Evolutionary conservation across 2,888 invertebrate species (phyloP).

Genomic region (Cosmia pyralina): DNA sequence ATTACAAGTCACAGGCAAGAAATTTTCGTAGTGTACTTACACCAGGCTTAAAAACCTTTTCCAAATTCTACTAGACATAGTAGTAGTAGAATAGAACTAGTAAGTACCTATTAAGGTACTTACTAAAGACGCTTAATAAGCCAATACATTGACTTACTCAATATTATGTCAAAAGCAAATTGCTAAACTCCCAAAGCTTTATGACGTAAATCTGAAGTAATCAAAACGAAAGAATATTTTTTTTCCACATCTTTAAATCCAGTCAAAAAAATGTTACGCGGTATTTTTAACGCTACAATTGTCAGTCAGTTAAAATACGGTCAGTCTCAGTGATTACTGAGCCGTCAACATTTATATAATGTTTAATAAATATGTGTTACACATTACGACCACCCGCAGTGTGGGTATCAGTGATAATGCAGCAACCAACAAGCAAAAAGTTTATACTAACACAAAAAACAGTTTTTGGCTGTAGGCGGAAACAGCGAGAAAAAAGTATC

Average conservation of each 20-base stretch:
- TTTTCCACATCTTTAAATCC: conserved; percentile 18
- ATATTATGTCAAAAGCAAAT: not conserved
- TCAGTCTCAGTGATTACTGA: conserved; percentile 47
- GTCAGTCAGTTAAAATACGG: conserved; percentile 42
- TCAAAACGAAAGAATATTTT: not conserved
- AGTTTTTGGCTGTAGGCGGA: conserved; percentile 26
- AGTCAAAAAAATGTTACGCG: conserved; percentile 21
- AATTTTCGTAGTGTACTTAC: too few relatives aligned
- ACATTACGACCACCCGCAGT: conserved; percentile 65
- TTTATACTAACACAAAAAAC: conserved; percentile 55
- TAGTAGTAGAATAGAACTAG: too few relatives aligned
- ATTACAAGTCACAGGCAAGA: too few relatives aligned
- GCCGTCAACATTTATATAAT: conserved; percentile 55
- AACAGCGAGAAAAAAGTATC: not conserved
- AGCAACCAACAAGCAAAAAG: conserved; percentile 60
- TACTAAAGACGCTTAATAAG: not conserved
- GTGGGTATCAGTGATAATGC: conserved; percentile 63
- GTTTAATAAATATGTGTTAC: conserved; percentile 51
- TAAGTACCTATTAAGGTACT: too few relatives aligned
- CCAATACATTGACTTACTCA: not conserved
- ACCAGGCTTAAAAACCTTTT: not conserved
- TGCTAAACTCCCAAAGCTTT: not conserved
- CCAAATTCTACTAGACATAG: not conserved
- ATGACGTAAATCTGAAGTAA: conserved; percentile 6
- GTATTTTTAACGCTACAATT: conserved; percentile 18